These are phyloP conservation scores for Trichopoda pennipes DNA, from an alignment of 2,888 invertebrate species.

Conservation along the genomic window DNA sequence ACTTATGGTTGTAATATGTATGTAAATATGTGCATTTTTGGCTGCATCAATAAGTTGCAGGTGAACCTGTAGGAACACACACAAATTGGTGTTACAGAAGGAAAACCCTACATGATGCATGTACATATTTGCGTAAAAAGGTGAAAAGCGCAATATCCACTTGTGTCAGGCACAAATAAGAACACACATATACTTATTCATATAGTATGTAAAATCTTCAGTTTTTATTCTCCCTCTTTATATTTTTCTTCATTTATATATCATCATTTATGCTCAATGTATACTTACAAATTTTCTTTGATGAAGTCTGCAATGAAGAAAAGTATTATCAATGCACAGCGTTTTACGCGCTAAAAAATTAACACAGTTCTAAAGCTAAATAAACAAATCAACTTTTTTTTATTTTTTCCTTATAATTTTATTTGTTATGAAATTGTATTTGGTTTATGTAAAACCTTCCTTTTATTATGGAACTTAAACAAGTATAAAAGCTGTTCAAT, in stretches of 20 bases:
- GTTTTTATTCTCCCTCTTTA: constrained; percentile 7
- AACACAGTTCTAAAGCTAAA: constrained; percentile 20
- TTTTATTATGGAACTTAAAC: constrained; percentile 42
- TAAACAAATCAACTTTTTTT: constrained; percentile 22
- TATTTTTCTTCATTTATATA: constrained; percentile 35
- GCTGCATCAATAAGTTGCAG: background rate
- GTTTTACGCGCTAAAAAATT: constrained; percentile 65
- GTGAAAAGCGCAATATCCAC: constrained; percentile 46
- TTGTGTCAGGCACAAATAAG: constrained; percentile 38
- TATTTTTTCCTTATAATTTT: background rate
- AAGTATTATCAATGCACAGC: constrained; percentile 51
- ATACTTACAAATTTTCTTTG: constrained; percentile 68
- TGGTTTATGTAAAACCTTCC: constrained; percentile 15
- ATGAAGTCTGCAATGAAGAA: constrained; percentile 63
- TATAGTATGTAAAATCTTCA: background rate
- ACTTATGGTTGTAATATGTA: background rate
- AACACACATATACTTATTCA: constrained; percentile 12
- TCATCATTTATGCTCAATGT: constrained; percentile 55
- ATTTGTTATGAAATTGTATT: constrained; percentile 19
- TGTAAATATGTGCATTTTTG: background rate
- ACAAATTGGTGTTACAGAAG: too few relatives aligned
- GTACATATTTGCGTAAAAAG: constrained; percentile 31
- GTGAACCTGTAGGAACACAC: background rate
- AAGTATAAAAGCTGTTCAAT: constrained; percentile 31
- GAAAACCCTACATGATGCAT: constrained; percentile 7